Evolutionary conservation across 2,113 vertebrate genomes (phyloP), one percentile per base, ranked within the genome.

Genomic region (Condylura cristata): DNA sequence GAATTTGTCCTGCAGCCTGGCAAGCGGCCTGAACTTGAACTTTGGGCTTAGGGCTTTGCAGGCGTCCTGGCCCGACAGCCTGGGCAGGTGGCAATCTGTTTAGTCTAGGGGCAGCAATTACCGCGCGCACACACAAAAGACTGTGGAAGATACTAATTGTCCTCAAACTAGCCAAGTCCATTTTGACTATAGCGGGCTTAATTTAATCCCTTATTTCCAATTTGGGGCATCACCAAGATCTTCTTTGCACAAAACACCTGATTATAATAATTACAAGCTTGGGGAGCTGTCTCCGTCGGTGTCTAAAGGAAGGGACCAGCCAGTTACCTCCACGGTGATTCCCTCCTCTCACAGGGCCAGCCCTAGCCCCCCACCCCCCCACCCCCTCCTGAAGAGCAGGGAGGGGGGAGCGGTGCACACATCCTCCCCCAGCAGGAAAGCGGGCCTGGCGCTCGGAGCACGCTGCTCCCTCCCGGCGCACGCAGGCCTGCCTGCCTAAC

Each of bases 221-320:
- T 86, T 92, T 87, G 87, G 83, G 92, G 56, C 39, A 10, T 58
- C 84, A 96, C 93, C 89, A 95, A 95, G 88, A 60, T 93, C 92
- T 0, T 83, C 74, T 96, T 97, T 96, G 90, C 83, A 75, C 87
- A 96, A 97, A 96, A 95, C 82, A 96, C 93, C 89, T 96, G 44
- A 34, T 96, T 95, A 89, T 13, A 79, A 24, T 97, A 95, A 97
- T 93, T 97, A 94, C 74, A 82, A 94, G 93, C 37, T 39, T 79
- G 78, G 85, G 95, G 89, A 60, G 63, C 41, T 39, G 86, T 48
- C 68, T 61, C 48, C 89, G 39, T 78, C 76, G 86, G 74, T 89
- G 81, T 96, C 96, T 44, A 1, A 68, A 96, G 90, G 88, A 17
- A 93, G 79, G 81, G 90, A 87, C 89, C 79, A 85, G 74, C 81